A percentile compares a stretch with the other conserved stretches of the same genome.
Evolutionary conservation across 2,113 vertebrate species (phyloP).

Genomic region (Phylloscopus trochiloides): DNA sequence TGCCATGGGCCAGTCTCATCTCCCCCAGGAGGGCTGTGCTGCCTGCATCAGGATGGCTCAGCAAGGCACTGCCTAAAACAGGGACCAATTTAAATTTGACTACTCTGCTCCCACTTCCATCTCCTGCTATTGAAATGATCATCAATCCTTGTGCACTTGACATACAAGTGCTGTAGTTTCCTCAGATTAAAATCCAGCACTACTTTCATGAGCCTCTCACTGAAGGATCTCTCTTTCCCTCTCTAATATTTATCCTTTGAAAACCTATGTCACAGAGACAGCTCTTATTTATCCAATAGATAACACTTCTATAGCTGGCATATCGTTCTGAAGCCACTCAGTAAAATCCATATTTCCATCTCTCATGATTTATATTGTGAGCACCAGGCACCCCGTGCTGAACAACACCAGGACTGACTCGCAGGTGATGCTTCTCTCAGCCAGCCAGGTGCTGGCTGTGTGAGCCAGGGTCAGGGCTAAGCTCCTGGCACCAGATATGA

Average conservation of each 20-base stretch:
- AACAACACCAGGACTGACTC: background rate
- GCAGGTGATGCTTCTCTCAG: background rate
- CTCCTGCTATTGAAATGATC: constrained; percentile 62
- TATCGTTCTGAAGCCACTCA: constrained; percentile 27
- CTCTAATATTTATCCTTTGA: constrained; percentile 67
- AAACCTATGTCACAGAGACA: constrained; percentile 62
- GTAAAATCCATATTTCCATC: constrained; percentile 54
- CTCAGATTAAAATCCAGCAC: constrained; percentile 44
- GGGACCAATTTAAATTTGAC: constrained; percentile 39
- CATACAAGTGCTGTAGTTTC: constrained; percentile 51
- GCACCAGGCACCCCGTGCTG: background rate
- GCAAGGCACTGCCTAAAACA: background rate
- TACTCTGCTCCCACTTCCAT: background rate
- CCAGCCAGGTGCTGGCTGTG: background rate
- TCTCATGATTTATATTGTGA: constrained; percentile 8
- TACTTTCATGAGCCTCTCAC: constrained; percentile 25
- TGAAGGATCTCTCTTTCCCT: constrained; percentile 52
- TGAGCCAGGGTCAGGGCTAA: background rate
- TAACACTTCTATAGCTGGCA: constrained; percentile 63
- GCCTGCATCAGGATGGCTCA: background rate
- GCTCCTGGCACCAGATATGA: background rate
- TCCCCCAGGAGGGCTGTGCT: background rate
- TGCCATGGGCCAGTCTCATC: background rate
- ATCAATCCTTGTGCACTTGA: constrained; percentile 39
- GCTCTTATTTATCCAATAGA: constrained; percentile 64